Conservation (phyloP, 2,113 vertebrate genomes). For the Propithecus coquereli region DNA sequence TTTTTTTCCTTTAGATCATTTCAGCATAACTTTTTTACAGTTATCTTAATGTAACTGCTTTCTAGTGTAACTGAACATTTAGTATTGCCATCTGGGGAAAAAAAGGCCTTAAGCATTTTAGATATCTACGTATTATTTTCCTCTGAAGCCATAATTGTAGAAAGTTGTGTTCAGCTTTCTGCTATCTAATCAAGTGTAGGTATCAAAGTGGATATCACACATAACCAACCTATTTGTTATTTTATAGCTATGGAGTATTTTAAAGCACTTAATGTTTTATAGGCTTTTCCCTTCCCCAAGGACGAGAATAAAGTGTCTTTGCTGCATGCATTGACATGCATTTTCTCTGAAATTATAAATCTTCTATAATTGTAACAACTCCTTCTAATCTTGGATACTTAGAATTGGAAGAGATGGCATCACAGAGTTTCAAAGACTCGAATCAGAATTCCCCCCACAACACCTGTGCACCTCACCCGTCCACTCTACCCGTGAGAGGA, state of each 20-base stretch:
- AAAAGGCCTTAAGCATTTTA: neutral
- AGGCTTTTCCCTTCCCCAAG: neutral
- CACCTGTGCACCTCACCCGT: neutral
- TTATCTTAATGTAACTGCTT: neutral
- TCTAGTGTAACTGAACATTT: slow-evolving; percentile 8
- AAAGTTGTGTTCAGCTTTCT: neutral
- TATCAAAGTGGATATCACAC: neutral
- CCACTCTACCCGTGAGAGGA: neutral
- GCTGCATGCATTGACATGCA: neutral
- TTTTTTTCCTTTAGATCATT: slow-evolving; percentile 33
- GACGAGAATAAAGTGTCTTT: neutral
- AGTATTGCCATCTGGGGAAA: neutral
- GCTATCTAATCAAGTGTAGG: neutral
- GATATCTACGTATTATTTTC: neutral
- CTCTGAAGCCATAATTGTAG: neutral
- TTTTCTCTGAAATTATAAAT: neutral
- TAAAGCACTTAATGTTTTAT: neutral
- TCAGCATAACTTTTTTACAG: neutral
- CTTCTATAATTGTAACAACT: neutral
- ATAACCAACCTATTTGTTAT: neutral
- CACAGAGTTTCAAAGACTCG: neutral
- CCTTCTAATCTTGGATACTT: neutral
- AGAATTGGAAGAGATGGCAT: neutral
- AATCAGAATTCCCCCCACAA: too few relatives aligned
- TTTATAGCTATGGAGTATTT: neutral